Evolutionary conservation across 2,797 vertebrate genomes (phyloP).

Genomic region (Gobionotothen gibberifrons): DNA sequence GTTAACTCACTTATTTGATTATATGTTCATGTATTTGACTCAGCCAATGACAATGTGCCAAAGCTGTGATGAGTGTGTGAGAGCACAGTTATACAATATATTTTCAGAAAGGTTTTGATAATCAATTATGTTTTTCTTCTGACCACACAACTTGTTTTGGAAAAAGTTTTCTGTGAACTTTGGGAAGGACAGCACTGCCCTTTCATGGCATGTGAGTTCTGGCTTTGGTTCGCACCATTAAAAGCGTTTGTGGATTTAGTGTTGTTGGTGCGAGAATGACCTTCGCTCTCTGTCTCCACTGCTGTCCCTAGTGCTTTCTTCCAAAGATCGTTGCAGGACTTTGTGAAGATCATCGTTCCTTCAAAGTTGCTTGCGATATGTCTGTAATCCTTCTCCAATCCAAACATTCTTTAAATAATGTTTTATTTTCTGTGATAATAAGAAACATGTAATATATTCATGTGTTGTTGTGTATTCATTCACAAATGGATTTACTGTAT

Average conservation of each 20-base stretch:
- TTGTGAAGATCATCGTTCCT: conserved; percentile 41
- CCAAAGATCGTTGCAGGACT: conserved; percentile 54
- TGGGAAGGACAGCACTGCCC: conserved; percentile 61
- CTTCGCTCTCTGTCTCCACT: conserved; percentile 64
- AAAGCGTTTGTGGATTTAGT: conserved; percentile 71
- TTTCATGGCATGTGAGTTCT: conserved; percentile 59
- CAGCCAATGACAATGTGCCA: conserved; percentile 21
- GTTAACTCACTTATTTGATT: conserved; percentile 24
- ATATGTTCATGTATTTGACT: conserved; percentile 28
- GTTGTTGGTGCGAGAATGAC: conserved; percentile 69
- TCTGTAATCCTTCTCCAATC: conserved; percentile 55
- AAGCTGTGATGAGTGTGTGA: conserved; percentile 44
- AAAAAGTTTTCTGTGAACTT: conserved; percentile 55
- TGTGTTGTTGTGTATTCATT: conserved; percentile 28
- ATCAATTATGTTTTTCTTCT: conserved; percentile 40
- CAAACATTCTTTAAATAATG: conserved; percentile 37
- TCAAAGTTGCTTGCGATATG: conserved; percentile 50
- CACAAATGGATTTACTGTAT: conserved; percentile 26
- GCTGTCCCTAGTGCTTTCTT: conserved; percentile 61
- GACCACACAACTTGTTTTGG: conserved; percentile 42
- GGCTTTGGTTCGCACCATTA: conserved; percentile 67
- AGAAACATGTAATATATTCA: conserved; percentile 42
- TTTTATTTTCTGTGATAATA: conserved; percentile 41
- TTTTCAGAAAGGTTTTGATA: conserved; percentile 31
- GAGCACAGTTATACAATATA: conserved; percentile 24